These are phyloP conservation scores for Lepidotrigona ventralis DNA, from an alignment of 1,140 invertebrate genomes.

Conservation along the genomic window DNA sequence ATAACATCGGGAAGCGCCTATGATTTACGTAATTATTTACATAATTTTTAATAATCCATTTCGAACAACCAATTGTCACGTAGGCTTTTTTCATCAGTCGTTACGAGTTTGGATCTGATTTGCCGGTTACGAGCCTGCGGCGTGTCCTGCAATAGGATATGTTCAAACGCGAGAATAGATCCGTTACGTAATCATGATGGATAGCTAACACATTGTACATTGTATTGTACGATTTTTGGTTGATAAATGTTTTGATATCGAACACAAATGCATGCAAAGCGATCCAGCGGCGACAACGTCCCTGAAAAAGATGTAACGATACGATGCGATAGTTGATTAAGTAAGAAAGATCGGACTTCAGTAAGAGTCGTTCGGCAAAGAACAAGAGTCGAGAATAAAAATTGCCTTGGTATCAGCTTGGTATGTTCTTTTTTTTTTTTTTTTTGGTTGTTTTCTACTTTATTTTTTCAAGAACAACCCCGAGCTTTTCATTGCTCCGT, in stretches of 20 bases:
- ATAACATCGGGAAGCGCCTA: slow-evolving; percentile 29
- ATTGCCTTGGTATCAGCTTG: slow-evolving; percentile 36
- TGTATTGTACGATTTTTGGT: slow-evolving; percentile 2
- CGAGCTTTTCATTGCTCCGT: neutral
- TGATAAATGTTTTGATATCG: neutral
- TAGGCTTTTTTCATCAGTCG: slow-evolving; percentile 29
- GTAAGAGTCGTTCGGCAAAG: neutral
- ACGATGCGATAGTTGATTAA: neutral
- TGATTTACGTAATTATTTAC: slow-evolving; percentile 60
- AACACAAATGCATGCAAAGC: neutral
- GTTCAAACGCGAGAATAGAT: slow-evolving; percentile 28
- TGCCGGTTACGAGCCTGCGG: slow-evolving; percentile 15
- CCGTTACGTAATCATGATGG: slow-evolving; percentile 20
- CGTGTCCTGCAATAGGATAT: slow-evolving; percentile 9
- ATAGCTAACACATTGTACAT: neutral
- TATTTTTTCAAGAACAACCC: neutral
- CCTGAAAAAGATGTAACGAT: neutral
- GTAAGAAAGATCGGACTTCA: neutral
- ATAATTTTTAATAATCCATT: slow-evolving; percentile 55
- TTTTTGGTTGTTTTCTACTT: neutral
- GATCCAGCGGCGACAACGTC: neutral
- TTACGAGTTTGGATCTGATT: slow-evolving; percentile 31
- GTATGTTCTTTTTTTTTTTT: neutral
- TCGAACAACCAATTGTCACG: slow-evolving; percentile 14
- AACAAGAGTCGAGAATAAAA: slow-evolving; percentile 31